Evolutionary conservation across 1,140 invertebrate genomes (phyloP).

Genomic region (Zeugodacus cucurbitae): DNA sequence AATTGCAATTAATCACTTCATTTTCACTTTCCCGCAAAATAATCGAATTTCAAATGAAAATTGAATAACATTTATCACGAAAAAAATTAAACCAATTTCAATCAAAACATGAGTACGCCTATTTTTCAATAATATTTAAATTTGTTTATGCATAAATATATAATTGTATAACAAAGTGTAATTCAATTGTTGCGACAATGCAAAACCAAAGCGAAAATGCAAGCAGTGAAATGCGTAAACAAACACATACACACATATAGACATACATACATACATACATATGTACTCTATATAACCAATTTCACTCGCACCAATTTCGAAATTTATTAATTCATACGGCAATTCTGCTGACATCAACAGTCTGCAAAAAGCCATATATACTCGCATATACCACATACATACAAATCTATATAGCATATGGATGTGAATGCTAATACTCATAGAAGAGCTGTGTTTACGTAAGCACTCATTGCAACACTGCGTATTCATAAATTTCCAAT

Average conservation of each 20-base stretch:
- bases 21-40: background rate
- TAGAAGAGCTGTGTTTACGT: background rate
- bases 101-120: background rate
- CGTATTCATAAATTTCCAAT: background rate
- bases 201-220: background rate
- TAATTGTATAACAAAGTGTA: background rate
- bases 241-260: background rate
- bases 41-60: conserved; percentile 14
- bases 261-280: background rate
- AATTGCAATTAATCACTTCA: background rate
- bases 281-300: background rate
- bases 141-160: background rate
- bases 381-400: background rate
- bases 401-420: background rate
- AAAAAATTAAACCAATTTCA: background rate
- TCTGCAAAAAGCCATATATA: background rate
- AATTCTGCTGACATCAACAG: conserved; percentile 25
- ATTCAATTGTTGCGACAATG: conserved; percentile 19
- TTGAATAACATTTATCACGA: background rate
- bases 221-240: background rate
- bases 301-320: background rate
- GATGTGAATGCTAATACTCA: background rate
- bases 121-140: background rate
- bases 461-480: background rate
- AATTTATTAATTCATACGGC: conserved; percentile 10